phyloP scores from a whole-genome alignment of 2,797 vertebrate species.

The Paguma larvata region DNA sequence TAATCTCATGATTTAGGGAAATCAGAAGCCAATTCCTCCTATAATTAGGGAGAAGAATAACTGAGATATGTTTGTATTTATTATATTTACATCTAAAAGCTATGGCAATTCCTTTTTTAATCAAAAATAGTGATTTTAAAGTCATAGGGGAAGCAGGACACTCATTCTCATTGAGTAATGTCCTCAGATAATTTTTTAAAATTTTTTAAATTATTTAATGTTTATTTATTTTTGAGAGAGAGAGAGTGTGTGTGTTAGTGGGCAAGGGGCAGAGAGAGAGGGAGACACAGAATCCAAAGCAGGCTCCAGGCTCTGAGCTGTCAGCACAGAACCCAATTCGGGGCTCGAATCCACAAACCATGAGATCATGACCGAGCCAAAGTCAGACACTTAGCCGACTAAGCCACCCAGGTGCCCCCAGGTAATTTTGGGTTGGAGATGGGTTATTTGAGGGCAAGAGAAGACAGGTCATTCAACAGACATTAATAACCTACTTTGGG shows the following conservation, averaged over 20 bases:
- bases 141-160: not conserved
- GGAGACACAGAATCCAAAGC: too few relatives aligned
- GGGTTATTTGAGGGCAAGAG: not conserved
- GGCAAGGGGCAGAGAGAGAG: too few relatives aligned
- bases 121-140: constrained; percentile 17
- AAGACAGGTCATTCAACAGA: not conserved
- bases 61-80: not conserved
- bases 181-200: not conserved
- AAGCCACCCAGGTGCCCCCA: too few relatives aligned
- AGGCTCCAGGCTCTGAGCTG: too few relatives aligned
- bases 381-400: too few relatives aligned
- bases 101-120: not conserved
- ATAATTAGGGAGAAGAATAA: not conserved
- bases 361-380: too few relatives aligned
- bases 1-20: constrained; percentile 21
- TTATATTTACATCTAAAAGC: not conserved
- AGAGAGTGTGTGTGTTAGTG: too few relatives aligned
- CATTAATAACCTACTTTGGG: not conserved
- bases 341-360: too few relatives aligned
- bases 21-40: not conserved
- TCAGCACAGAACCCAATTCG: too few relatives aligned
- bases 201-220: too few relatives aligned
- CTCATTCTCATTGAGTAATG: constrained; percentile 1
- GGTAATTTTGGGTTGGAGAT: not conserved
- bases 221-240: too few relatives aligned